These are phyloP conservation scores for Leptestheria dahalacensis DNA, from an alignment of 1,140 invertebrate genomes.

Conservation along the genomic window DNA sequence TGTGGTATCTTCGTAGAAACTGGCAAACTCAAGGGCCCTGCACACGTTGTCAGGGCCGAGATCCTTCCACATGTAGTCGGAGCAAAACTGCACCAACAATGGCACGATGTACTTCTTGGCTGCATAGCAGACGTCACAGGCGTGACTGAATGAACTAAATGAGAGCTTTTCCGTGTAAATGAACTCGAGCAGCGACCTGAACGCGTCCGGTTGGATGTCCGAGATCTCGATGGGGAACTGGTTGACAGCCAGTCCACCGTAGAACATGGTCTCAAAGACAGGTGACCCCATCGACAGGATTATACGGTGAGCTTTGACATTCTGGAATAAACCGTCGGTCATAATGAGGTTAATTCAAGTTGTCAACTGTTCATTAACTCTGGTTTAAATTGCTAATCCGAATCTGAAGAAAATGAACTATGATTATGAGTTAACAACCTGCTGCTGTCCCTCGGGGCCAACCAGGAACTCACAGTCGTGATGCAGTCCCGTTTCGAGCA, in stretches of 20 bases:
- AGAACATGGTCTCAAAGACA: slow-evolving; percentile 68
- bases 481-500: slow-evolving; percentile 59
- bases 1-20: slow-evolving; percentile 60
- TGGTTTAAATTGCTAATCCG: no score
- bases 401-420: not conserved
- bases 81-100: slow-evolving; percentile 60
- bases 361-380: no score
- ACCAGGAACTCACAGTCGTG: slow-evolving; percentile 65
- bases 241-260: slow-evolving; percentile 49
- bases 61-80: slow-evolving; percentile 60
- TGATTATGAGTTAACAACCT: slow-evolving; percentile 20
- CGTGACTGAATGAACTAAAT: slow-evolving; percentile 60
- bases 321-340: slow-evolving; percentile 27
- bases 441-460: slow-evolving; percentile 54
- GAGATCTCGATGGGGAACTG: slow-evolving; percentile 50
- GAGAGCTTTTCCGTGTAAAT: slow-evolving; percentile 67
- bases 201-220: slow-evolving; percentile 70
- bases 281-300: slow-evolving; percentile 69
- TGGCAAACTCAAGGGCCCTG: slow-evolving; percentile 67
- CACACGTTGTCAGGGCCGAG: slow-evolving; percentile 61
- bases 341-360: slow-evolving; percentile 2
- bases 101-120: slow-evolving; percentile 78
- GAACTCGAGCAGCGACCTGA: slow-evolving; percentile 58
- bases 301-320: slow-evolving; percentile 57
- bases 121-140: slow-evolving; percentile 68